Evolutionary conservation across 1,140 invertebrate species (phyloP), one percentile per base, ranked within the genome.

Genomic region (Vanessa atalanta): DNA sequence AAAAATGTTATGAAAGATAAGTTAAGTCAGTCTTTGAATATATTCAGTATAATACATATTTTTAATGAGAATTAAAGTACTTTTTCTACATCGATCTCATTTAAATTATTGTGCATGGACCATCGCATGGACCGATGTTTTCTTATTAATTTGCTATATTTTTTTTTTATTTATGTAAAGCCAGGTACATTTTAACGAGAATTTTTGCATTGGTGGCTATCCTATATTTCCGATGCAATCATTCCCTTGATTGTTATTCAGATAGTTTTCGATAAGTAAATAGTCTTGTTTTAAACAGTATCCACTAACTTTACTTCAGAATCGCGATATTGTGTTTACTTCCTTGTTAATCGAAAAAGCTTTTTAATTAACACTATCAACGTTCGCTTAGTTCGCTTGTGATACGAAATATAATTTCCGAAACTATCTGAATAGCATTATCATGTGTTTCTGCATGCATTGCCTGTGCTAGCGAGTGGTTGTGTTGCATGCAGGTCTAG

Each of bases 401-500:
- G 57, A 20, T 9, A 61, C 31, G 6, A 15, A 5, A n/a, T 5
- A 12, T 12, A 23, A 8, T 69, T 31, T 69, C 6, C 7, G n/a
- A 47, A 70, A 60, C 55, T 67, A 70, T 76, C 65, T 76, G 64
- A 60, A 55, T 76, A 64, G 23, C 51, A 71, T 53, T n/a, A 48
- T 23, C 70, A 73, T 65, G 68, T 79, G 65, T 77, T 80, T 85
- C 78, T 86, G 90, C 87, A 89, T 92, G 89, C 83, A 78, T 78
- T 83, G 88, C 84, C 82, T 89, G 86, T 87, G 83, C 87, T 90
- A 89, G 88, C 82, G 70, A 74, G 82, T 87, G 84, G 87, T 90
- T 92, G 75, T 90, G 83, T 92, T 91, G 89, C 90, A 92, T 91
- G 88, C 93, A 95, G 95, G 95, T 96, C 96, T 94, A 95, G 96